Conservation (phyloP, 2,797 vertebrate species). For the Anguilla megastoma region DNA sequence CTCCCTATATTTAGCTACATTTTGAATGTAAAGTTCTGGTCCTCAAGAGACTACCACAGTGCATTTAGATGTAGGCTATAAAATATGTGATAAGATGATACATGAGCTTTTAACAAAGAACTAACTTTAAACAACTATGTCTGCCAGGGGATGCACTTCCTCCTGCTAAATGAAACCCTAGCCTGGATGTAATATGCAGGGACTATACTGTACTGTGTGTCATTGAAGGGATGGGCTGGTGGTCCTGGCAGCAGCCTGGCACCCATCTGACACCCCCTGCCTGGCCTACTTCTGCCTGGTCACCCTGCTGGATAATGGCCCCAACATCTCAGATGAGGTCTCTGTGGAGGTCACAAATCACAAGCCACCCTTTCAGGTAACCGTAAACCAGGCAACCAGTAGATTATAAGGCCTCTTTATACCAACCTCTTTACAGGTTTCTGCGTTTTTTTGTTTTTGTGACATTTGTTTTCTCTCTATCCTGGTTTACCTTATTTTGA, state of each 20-base stretch:
- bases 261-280: constrained; percentile 82
- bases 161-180: neutral
- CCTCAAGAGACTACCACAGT: too few relatives aligned
- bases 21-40: too few relatives aligned
- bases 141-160: neutral
- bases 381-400: too few relatives aligned
- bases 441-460: neutral
- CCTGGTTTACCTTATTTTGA: neutral
- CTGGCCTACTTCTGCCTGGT: constrained; percentile 87
- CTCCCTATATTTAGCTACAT: too few relatives aligned
- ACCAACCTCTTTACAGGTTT: neutral
- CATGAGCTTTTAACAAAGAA: neutral
- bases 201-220: constrained; percentile 6
- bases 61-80: too few relatives aligned
- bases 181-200: neutral
- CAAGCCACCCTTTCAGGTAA: constrained; percentile 86
- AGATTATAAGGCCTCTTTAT: neutral
- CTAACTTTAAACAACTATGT: neutral
- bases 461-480: neutral
- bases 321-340: constrained; percentile 76
- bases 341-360: constrained; percentile 90
- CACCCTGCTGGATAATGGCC: constrained; percentile 80
- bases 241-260: constrained; percentile 89
- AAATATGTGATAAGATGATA: neutral
- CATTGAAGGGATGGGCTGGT: constrained; percentile 81